A percentile compares a stretch with the other conserved stretches of the same genome.
These are phyloP conservation scores for Eumacrocentrus americanus DNA, from an alignment of 2,888 invertebrate genomes.

Conservation along the genomic window DNA sequence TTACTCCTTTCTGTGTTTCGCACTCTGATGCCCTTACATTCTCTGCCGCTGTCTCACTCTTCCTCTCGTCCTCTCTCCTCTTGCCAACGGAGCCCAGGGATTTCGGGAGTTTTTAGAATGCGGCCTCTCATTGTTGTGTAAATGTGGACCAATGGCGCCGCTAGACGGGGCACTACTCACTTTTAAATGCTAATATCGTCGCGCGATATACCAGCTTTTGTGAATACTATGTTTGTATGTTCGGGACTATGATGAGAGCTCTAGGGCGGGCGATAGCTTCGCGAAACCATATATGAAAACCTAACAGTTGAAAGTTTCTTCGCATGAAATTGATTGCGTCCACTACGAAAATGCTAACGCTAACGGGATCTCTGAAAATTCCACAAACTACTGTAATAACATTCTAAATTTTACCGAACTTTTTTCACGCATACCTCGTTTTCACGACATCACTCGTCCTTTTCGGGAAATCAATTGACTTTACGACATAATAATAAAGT, in stretches of 20 bases:
- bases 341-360: not conserved
- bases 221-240: constrained; percentile 46
- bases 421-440: not conserved
- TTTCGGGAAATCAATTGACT: not conserved
- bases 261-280: not conserved
- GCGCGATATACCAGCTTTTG: constrained; percentile 52
- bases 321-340: constrained; percentile 2
- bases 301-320: constrained; percentile 4
- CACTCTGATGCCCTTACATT: constrained; percentile 19
- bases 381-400: not conserved
- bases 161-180: constrained; percentile 51
- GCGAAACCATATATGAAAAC: constrained; percentile 19
- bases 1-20: too few relatives aligned
- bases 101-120: constrained; percentile 59
- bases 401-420: constrained; percentile 15
- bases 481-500: too few relatives aligned
- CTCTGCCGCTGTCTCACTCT: constrained; percentile 15
- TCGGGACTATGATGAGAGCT: not conserved
- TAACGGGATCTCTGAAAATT: not conserved
- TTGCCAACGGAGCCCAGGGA: constrained; percentile 47
- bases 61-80: constrained; percentile 19
- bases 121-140: constrained; percentile 60
- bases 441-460: not conserved
- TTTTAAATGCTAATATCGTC: constrained; percentile 59
- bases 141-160: constrained; percentile 60